Conservation (phyloP, 2,888 invertebrate genomes). For the Salpingus planirostris region DNA sequence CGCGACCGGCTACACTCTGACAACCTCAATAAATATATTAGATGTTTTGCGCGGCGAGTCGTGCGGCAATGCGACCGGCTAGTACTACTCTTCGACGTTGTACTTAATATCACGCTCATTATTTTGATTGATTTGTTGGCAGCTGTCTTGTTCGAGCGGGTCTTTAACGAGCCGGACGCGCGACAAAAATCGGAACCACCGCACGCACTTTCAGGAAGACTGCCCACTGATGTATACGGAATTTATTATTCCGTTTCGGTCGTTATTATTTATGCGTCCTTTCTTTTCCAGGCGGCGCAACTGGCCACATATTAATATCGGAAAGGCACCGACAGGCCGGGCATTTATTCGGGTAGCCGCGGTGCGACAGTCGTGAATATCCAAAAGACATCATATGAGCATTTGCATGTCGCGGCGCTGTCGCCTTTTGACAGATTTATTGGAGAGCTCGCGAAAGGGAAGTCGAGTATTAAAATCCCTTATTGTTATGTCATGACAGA, state of each 20-base stretch:
- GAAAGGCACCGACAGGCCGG: too few species aligned
- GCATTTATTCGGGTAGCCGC: constrained; percentile 16
- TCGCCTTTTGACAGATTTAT: constrained; percentile 41
- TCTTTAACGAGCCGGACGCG: constrained; percentile 15
- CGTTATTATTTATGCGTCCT: constrained; percentile 39
- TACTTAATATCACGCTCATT: constrained; percentile 17
- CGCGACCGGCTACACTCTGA: constrained; percentile 21
- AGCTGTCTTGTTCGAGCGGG: constrained; percentile 16
- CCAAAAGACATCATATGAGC: constrained; percentile 22
- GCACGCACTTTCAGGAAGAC: too few species aligned
- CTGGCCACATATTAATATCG: constrained; percentile 44
- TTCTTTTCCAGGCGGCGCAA: constrained; percentile 33
- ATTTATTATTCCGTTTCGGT: too few species aligned
- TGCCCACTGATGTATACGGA: too few species aligned
- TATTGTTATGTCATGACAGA: constrained; percentile 28
- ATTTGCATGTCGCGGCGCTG: constrained; percentile 39
- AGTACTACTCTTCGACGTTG: constrained; percentile 7
- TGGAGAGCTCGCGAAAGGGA: constrained; percentile 27
- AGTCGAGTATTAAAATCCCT: constrained; percentile 32
- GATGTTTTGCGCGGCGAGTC: constrained; percentile 25
- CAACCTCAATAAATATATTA: constrained; percentile 31
- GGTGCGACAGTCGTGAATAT: constrained; percentile 11
- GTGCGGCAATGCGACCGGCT: constrained; percentile 14
- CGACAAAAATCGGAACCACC: constrained; percentile 13
- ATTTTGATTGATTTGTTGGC: constrained; percentile 17